A percentile compares a stretch with the other conserved stretches of the same genome.
phyloP scores from a whole-genome alignment of 2,797 vertebrate species.

The Denticeps clupeoides region DNA sequence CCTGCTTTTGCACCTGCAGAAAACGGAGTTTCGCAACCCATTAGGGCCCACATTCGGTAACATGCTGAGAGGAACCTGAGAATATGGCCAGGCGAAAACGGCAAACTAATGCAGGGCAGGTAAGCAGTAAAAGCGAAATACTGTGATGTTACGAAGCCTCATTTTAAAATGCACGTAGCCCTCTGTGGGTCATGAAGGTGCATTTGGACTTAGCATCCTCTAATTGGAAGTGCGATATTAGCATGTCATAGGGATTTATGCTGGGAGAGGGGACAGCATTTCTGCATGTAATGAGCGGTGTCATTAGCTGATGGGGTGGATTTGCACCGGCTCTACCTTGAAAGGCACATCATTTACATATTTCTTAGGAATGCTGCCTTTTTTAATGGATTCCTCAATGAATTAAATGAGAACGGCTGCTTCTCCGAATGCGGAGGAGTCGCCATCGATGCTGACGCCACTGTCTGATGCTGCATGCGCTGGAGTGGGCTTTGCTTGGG shows the following conservation, averaged over 20 bases:
- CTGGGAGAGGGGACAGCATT: constrained; percentile 82
- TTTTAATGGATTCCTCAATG: constrained; percentile 97
- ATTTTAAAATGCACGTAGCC: constrained; percentile 63
- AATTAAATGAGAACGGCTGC: constrained; percentile 92
- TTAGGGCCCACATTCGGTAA: constrained; percentile 34
- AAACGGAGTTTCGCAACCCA: constrained; percentile 28
- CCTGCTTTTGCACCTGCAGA: constrained; percentile 20
- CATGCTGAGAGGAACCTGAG: constrained; percentile 25
- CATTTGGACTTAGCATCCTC: constrained; percentile 91
- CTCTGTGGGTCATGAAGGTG: constrained; percentile 65
- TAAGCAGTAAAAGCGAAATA: constrained; percentile 48
- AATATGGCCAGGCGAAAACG: constrained; percentile 27
- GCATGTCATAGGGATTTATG: constrained; percentile 97
- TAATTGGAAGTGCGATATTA: constrained; percentile 99
- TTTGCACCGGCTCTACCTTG: constrained; percentile 92
- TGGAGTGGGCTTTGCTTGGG: too few species aligned
- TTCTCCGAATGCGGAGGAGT: constrained; percentile 85
- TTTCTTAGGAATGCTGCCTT: constrained; percentile 82
- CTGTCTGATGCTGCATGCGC: too few species aligned
- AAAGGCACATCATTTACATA: constrained; percentile 96
- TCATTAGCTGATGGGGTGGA: constrained; percentile 99
- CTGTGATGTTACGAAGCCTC: constrained; percentile 55
- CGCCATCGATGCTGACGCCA: constrained; percentile 70
- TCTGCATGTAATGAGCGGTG: constrained; percentile 96
- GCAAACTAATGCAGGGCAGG: background rate